phyloP scores from a whole-genome alignment of 1,140 invertebrate genomes.

The Eubasilissa regina region DNA sequence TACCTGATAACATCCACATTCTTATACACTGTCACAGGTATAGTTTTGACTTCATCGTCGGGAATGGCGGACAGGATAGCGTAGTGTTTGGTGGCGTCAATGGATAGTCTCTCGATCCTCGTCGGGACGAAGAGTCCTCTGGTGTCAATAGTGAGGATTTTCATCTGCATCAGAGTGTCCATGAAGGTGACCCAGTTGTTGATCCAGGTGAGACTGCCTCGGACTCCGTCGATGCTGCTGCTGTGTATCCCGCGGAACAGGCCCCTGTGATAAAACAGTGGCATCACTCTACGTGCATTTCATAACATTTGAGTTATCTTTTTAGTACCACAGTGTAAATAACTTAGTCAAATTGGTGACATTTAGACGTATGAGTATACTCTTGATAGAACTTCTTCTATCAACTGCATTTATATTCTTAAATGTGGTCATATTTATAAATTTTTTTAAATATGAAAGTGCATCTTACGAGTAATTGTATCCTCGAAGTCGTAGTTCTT shows the following conservation, averaged over 20 bases:
- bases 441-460: too few species aligned
- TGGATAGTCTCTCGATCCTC: conserved; percentile 83
- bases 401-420: too few species aligned
- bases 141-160: conserved; percentile 83
- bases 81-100: conserved; percentile 82
- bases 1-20: conserved; percentile 69
- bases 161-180: conserved; percentile 93
- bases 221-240: conserved; percentile 68
- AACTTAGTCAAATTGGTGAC: too few species aligned
- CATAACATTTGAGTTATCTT: too few species aligned
- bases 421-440: too few species aligned
- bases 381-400: too few species aligned
- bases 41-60: conserved; percentile 66
- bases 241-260: conserved; percentile 79
- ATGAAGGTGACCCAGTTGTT: conserved; percentile 95
- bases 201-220: conserved; percentile 71
- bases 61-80: conserved; percentile 71
- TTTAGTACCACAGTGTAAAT: too few species aligned
- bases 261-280: conserved; percentile 67
- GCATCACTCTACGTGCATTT: too few species aligned
- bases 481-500: conserved; percentile 90
- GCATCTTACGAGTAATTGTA: conserved; percentile 85
- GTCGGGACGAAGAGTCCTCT: conserved; percentile 88
- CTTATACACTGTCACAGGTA: conserved; percentile 68
- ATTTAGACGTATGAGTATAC: too few species aligned